phyloP scores from a whole-genome alignment of 1,140 invertebrate genomes.

The Globodera ellingtonae region DNA sequence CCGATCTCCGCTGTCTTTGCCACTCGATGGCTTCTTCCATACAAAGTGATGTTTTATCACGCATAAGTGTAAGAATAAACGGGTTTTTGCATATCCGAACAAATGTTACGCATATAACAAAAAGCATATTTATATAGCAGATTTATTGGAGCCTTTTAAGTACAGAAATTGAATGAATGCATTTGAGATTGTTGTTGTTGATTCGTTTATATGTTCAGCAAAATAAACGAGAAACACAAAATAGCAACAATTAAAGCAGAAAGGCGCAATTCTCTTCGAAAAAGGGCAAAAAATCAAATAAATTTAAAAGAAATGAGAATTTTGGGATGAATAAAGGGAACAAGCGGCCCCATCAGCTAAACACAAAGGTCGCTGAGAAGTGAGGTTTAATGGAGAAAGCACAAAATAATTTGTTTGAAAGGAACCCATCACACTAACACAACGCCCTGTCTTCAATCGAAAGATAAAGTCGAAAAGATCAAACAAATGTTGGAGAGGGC shows the following conservation, averaged over 20 bases:
- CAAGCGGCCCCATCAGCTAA: not conserved
- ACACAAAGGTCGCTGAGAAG: not conserved
- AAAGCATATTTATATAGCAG: not conserved
- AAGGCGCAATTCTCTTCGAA: not conserved
- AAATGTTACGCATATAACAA: not conserved
- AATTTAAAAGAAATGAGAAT: too few relatives aligned
- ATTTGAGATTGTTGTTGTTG: not conserved
- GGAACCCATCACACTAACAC: not conserved
- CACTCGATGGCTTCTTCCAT: not conserved
- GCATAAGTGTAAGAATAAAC: not conserved
- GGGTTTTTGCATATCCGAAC: not conserved
- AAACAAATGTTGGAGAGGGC: conserved; percentile 62
- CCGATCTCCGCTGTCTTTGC: not conserved
- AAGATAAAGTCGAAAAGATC: conserved; percentile 8
- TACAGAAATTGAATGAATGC: not conserved
- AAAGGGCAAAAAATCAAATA: not conserved
- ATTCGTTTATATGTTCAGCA: not conserved
- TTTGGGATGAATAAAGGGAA: not conserved
- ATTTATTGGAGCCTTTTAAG: not conserved
- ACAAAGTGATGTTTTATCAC: not conserved
- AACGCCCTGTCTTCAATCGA: not conserved
- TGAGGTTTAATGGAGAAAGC: conserved; percentile 4
- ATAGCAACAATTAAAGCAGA: not conserved
- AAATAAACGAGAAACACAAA: not conserved
- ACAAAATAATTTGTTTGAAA: not conserved